Percentiles rank a stretch among this genome's conserved stretches.
Evolutionary conservation across 37 sponge, comb jelly and placozoan genomes (phyloP).

Genomic region (Corticium candelabrum): DNA sequence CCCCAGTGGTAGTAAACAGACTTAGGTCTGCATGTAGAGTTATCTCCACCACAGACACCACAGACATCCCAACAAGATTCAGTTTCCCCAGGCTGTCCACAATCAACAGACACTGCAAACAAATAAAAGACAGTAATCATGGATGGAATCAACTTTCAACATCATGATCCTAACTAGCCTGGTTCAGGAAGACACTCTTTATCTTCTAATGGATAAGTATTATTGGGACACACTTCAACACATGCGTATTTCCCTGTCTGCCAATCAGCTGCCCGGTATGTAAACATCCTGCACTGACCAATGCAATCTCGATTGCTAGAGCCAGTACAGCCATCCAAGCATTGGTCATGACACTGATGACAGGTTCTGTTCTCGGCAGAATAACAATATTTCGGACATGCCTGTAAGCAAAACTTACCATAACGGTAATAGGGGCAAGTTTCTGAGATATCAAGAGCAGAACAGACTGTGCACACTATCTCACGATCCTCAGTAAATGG

Average conservation of each 20-base stretch:
- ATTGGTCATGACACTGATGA: not conserved
- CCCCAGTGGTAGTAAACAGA: conserved; percentile 1
- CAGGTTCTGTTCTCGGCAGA: not conserved
- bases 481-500: not conserved
- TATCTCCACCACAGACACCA: not conserved
- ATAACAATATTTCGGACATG: not conserved
- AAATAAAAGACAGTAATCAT: no score
- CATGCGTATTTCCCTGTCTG: no score
- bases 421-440: not conserved
- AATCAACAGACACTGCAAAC: not conserved
- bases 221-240: not conserved
- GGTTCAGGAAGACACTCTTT: no score
- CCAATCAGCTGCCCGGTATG: not conserved
- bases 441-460: not conserved
- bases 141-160: no score
- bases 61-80: not conserved
- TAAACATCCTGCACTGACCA: not conserved
- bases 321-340: not conserved
- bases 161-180: no score
- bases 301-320: not conserved
- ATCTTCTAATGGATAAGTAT: not conserved
- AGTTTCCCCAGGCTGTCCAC: not conserved
- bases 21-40: not conserved
- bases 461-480: not conserved
- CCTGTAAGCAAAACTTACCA: not conserved